Conservation (phyloP, 2,888 invertebrate genomes). For the Chalcis sispes region DNA sequence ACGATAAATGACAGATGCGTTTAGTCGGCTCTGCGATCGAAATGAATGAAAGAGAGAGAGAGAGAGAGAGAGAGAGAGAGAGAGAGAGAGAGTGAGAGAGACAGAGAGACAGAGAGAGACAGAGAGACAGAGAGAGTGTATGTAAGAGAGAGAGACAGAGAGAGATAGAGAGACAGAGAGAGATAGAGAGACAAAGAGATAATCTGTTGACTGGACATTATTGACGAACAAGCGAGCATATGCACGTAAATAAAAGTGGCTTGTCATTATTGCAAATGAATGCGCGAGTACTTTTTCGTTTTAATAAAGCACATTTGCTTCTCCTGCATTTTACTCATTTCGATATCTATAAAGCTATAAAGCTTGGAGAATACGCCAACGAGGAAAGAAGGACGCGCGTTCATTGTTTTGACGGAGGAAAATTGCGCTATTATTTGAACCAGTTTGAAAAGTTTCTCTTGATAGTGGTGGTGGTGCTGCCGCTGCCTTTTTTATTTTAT, state of each 20-base stretch:
- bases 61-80: neutral
- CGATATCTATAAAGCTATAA: too few relatives aligned
- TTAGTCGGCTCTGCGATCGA: neutral
- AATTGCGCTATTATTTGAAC: too few relatives aligned
- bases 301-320: neutral
- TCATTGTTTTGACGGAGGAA: too few relatives aligned
- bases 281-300: neutral
- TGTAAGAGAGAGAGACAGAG: neutral
- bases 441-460: too few relatives aligned
- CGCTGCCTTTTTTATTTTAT: too few relatives aligned
- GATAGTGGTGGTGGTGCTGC: too few relatives aligned
- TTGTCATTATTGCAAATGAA: slow-evolving; percentile 20
- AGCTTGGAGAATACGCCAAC: too few relatives aligned
- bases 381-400: too few relatives aligned
- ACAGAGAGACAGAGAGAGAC: neutral
- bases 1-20: slow-evolving; percentile 49
- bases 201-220: slow-evolving; percentile 17
- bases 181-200: neutral
- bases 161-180: neutral
- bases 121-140: neutral
- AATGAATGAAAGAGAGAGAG: neutral
- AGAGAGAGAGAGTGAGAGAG: neutral
- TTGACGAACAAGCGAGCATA: neutral
- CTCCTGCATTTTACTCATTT: too few relatives aligned
- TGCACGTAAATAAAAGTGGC: too few relatives aligned